These are phyloP conservation scores for Galemys pyrenaicus DNA, from an alignment of 2,113 vertebrate species.

Conservation along the genomic window DNA sequence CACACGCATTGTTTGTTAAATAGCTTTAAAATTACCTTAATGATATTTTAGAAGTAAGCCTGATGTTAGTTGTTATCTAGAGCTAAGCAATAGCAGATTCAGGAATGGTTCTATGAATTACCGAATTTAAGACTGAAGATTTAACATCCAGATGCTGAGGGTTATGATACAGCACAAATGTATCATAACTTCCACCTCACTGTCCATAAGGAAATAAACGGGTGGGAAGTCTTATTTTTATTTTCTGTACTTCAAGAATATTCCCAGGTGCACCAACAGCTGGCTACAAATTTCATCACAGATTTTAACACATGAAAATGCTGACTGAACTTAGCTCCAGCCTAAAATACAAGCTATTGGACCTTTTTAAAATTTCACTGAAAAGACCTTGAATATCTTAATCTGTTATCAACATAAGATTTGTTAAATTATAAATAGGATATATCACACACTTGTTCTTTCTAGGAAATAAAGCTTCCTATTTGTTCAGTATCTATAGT, in stretches of 20 bases:
- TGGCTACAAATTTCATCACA: neutral
- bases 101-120: constrained; percentile 26
- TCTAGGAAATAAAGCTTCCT: neutral
- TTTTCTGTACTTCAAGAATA: no score
- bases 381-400: neutral
- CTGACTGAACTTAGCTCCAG: neutral
- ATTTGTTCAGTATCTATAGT: neutral
- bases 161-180: no score
- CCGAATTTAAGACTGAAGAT: neutral
- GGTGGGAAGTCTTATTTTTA: no score
- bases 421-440: constrained; percentile 5
- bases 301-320: neutral
- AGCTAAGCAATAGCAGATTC: neutral
- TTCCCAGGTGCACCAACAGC: no score
- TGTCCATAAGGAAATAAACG: no score
- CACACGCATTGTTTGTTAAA: no score
- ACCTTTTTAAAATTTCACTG: neutral
- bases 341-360: neutral
- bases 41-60: constrained; percentile 24
- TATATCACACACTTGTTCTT: neutral
- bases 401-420: neutral
- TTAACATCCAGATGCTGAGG: neutral
- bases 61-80: neutral
- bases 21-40: neutral
- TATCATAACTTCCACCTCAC: no score